Conservation (phyloP, 2,888 invertebrate genomes). For the Eristalis tenax region DNA sequence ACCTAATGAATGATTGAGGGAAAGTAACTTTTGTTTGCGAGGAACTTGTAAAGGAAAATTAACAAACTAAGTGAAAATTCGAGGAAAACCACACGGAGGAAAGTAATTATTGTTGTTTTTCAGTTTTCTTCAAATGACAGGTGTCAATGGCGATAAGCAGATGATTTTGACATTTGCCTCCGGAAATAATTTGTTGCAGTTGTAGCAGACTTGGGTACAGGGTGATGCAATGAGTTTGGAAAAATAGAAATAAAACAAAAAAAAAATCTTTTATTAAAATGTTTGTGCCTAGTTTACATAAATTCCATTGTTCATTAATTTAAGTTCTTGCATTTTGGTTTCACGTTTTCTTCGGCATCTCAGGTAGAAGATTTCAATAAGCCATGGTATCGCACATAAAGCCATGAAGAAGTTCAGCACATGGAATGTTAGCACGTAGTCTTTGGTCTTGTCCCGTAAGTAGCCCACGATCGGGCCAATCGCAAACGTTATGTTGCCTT, state of each 20-base stretch:
- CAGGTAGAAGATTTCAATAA: constrained; percentile 82
- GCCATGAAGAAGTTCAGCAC: constrained; percentile 86
- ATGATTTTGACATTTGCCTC: constrained; percentile 37
- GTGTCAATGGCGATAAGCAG: constrained; percentile 12
- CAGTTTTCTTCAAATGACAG: constrained; percentile 36
- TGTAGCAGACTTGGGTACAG: not conserved
- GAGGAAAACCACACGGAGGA: constrained; percentile 37
- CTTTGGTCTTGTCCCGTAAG: constrained; percentile 84
- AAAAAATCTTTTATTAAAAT: not conserved
- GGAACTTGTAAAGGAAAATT: constrained; percentile 12
- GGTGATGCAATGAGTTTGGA: not conserved
- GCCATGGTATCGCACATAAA: constrained; percentile 87
- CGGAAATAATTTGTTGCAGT: not conserved
- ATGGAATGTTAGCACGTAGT: constrained; percentile 86
- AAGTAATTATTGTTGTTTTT: constrained; percentile 55
- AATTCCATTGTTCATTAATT: not conserved
- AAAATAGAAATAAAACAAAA: not conserved
- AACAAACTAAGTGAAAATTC: constrained; percentile 39
- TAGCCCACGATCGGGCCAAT: constrained; percentile 87
- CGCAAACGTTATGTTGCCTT: constrained; percentile 86
- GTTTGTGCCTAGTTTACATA: not conserved
- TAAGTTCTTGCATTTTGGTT: not conserved
- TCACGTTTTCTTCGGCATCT: constrained; percentile 73
- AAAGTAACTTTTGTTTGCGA: constrained; percentile 2
- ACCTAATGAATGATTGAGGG: not conserved